Evolutionary conservation across 1,140 invertebrate genomes (phyloP).

Genomic region (Drosophila rufa): DNA sequence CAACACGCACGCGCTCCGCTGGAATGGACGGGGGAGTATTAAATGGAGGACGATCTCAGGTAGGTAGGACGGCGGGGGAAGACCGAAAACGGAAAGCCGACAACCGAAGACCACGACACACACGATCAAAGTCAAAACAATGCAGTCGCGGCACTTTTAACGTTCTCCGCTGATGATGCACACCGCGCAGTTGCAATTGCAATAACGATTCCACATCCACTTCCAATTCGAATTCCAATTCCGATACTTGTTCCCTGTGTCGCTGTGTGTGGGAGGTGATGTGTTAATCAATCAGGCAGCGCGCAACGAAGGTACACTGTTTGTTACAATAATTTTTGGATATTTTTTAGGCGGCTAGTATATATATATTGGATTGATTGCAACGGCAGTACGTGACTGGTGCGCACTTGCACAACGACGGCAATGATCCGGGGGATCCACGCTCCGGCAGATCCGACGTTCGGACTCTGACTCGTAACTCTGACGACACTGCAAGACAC

Average conservation of each 20-base stretch:
- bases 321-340: slow-evolving; percentile 51
- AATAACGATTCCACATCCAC: slow-evolving; percentile 11
- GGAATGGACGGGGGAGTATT: neutral
- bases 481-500: slow-evolving; percentile 33
- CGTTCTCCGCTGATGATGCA: slow-evolving; percentile 50
- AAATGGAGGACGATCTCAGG: neutral
- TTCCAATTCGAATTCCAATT: slow-evolving; percentile 28
- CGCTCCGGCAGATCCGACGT: slow-evolving; percentile 60
- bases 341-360: slow-evolving; percentile 22
- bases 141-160: slow-evolving; percentile 71
- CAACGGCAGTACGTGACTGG: slow-evolving; percentile 60
- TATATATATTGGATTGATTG: slow-evolving; percentile 44
- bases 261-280: slow-evolving; percentile 55
- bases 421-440: slow-evolving; percentile 47
- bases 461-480: slow-evolving; percentile 15
- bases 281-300: slow-evolving; percentile 70
- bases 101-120: slow-evolving; percentile 39
- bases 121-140: slow-evolving; percentile 76
- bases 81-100: slow-evolving; percentile 1
- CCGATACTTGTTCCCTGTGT: slow-evolving; percentile 7
- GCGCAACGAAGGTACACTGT: slow-evolving; percentile 62
- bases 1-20: slow-evolving; percentile 73
- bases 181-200: slow-evolving; percentile 37
- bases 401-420: slow-evolving; percentile 52
- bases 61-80: neutral